Evolutionary conservation across 2,888 invertebrate species (phyloP).

Genomic region (Ochropacha duplaris): DNA sequence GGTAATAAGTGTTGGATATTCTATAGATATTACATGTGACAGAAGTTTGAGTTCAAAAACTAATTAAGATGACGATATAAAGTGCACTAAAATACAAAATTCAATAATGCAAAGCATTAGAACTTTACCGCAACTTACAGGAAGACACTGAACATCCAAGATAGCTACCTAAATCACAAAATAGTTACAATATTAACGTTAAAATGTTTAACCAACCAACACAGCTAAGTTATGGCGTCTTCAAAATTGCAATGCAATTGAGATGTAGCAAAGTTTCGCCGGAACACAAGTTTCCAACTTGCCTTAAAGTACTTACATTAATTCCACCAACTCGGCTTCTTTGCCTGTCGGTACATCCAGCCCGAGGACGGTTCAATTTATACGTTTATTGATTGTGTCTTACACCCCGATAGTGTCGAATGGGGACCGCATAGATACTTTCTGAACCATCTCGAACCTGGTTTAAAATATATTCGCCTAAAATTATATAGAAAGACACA

Average conservation of each 20-base stretch:
- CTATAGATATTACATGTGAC: too few relatives aligned
- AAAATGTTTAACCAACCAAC: constrained; percentile 9
- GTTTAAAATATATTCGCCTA: not conserved
- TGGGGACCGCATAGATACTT: not conserved
- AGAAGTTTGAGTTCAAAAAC: not conserved
- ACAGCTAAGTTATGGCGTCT: constrained; percentile 10
- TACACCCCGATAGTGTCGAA: not conserved
- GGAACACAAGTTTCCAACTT: constrained; percentile 9
- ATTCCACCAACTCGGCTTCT: constrained; percentile 13
- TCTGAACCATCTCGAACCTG: not conserved
- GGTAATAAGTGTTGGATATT: too few relatives aligned
- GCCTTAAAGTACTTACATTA: constrained; percentile 13
- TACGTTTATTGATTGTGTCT: not conserved
- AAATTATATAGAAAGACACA: too few relatives aligned
- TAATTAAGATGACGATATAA: not conserved
- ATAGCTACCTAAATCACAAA: not conserved
- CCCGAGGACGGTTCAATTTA: not conserved
- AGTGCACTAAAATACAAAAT: not conserved
- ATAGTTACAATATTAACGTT: constrained; percentile 6
- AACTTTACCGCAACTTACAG: not conserved
- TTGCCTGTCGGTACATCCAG: constrained; percentile 10
- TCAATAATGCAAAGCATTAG: not conserved
- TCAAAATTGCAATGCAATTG: constrained; percentile 25
- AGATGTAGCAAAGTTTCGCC: constrained; percentile 17
- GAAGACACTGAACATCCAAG: constrained; percentile 2